These are phyloP conservation scores for Cydia pomonella DNA, from an alignment of 1,140 invertebrate species.

Conservation along the genomic window DNA sequence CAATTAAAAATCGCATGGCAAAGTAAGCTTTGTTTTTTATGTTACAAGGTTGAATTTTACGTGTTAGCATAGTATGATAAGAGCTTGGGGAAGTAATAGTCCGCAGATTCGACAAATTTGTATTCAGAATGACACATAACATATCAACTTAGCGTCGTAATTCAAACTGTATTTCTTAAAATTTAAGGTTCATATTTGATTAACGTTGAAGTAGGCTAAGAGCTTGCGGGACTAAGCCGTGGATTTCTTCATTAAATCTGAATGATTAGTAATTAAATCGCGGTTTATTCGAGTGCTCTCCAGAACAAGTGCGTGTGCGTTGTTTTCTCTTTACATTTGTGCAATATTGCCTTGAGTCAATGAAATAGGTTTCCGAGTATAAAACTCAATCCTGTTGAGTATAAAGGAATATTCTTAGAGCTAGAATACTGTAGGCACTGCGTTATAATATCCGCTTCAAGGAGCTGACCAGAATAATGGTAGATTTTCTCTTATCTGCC, in stretches of 20 bases:
- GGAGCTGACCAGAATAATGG: no score
- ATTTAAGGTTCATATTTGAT: not conserved
- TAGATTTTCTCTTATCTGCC: no score
- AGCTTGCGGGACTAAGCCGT: not conserved
- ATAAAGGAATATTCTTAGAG: not conserved
- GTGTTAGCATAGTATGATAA: not conserved
- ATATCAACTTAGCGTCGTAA: not conserved
- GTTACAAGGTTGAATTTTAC: not conserved
- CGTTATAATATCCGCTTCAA: no score
- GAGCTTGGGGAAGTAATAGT: not conserved
- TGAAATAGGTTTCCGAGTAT: not conserved
- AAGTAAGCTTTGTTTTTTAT: not conserved
- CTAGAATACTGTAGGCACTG: not conserved
- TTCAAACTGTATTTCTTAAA: not conserved
- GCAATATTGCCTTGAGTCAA: conserved; percentile 11
- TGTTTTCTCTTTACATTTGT: conserved; percentile 13
- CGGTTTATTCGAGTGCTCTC: conserved; percentile 7
- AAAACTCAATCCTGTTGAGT: not conserved
- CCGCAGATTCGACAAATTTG: not conserved
- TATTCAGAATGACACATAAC: not conserved
- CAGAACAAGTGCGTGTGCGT: not conserved
- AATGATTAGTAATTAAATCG: conserved; percentile 20
- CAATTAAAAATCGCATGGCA: not conserved
- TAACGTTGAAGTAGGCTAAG: not conserved
- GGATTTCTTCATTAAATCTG: conserved; percentile 19